phyloP scores from a whole-genome alignment of 2,888 invertebrate genomes.

The Drosophila ezoana region DNA sequence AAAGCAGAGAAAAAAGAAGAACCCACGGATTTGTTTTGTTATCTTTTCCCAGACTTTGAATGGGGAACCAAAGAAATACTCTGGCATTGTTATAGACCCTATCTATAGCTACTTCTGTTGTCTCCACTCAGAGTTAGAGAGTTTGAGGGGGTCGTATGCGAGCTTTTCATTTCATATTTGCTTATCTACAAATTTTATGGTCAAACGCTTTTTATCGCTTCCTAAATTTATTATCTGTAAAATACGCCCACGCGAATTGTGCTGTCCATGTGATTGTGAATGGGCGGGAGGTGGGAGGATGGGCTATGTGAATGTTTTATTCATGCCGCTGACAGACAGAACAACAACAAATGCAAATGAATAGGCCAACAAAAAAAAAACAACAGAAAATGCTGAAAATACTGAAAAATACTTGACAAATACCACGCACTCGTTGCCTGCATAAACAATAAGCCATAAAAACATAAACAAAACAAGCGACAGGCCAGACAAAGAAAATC shows the following conservation, averaged over 20 bases:
- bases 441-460: conserved; percentile 61
- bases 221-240: conserved; percentile 70
- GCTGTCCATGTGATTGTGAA: conserved; percentile 22
- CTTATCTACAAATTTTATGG: conserved; percentile 64
- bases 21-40: conserved; percentile 63
- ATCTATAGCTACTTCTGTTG: conserved; percentile 24
- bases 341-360: conserved; percentile 42
- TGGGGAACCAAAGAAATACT: conserved; percentile 18
- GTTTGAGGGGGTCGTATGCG: background rate
- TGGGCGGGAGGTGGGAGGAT: background rate
- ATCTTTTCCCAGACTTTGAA: conserved; percentile 59
- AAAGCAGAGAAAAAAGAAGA: conserved; percentile 20
- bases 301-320: conserved; percentile 47
- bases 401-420: conserved; percentile 62
- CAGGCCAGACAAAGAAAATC: conserved; percentile 25
- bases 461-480: conserved; percentile 52
- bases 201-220: conserved; percentile 68
- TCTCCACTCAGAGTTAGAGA: conserved; percentile 3
- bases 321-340: conserved; percentile 31
- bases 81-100: conserved; percentile 40
- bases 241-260: conserved; percentile 68
- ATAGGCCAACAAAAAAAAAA: conserved; percentile 25
- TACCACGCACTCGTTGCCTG: conserved; percentile 58
- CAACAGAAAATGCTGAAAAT: conserved; percentile 39
- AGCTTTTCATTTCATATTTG: conserved; percentile 53